Evolutionary conservation across 64 coral and sea anemone genomes (phyloP).

Genomic region (Acropora tenuis): DNA sequence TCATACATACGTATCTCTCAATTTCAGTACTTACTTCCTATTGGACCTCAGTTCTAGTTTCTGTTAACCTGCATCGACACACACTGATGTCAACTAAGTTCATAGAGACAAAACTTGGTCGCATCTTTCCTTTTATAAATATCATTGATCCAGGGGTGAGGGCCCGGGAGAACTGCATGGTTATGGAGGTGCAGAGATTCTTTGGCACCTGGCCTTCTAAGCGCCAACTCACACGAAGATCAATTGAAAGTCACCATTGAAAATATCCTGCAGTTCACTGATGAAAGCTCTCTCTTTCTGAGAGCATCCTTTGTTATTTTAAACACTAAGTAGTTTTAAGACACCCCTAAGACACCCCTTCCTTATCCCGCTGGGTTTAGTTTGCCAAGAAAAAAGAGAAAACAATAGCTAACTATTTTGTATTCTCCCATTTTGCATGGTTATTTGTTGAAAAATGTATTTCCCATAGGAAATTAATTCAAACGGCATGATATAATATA

Average conservation of each 20-base stretch:
- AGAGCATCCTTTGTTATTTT: conserved; percentile 34
- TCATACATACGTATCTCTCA: too few relatives aligned
- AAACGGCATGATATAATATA: too few relatives aligned
- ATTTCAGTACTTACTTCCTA: too few relatives aligned
- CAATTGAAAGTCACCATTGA: not conserved
- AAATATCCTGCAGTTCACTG: conserved; percentile 6
- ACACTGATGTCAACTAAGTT: too few relatives aligned
- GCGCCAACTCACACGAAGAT: not conserved
- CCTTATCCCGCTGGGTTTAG: too few relatives aligned
- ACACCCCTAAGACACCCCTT: too few relatives aligned
- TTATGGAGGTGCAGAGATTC: too few relatives aligned
- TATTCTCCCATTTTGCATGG: not conserved
- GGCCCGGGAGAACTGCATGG: not conserved
- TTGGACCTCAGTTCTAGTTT: too few relatives aligned
- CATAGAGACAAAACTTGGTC: too few relatives aligned
- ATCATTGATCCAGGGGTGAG: not conserved
- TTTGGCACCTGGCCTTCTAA: too few relatives aligned
- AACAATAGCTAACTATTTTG: not conserved
- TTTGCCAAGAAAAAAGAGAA: not conserved
- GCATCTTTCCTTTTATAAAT: not conserved
- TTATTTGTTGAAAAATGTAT: conserved; percentile 12
- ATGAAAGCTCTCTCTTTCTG: not conserved
- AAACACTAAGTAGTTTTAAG: not conserved
- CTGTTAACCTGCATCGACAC: too few relatives aligned
- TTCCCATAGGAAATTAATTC: conserved; percentile 3